Base-by-base conservation (phyloP, 2,113 vertebrate species). In the Gyps fulvus region DNA sequence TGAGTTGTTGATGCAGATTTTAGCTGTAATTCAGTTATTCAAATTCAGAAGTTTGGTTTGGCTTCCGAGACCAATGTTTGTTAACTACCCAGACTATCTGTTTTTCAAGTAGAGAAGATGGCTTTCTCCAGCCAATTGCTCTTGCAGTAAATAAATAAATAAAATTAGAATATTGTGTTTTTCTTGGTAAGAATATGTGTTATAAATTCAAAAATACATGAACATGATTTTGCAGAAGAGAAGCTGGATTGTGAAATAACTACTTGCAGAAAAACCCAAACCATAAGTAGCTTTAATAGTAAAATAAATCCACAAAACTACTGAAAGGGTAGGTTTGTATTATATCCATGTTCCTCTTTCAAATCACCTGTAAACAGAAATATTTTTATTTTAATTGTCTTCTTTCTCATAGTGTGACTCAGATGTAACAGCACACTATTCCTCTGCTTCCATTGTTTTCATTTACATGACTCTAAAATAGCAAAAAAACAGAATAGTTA, bases 221-320 rank as follows among this genome's bases (percentile, higher is more conserved):
- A 71, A 70, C 4, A 26, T 61, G 34, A 61, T 6, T 77, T 84
- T n/a, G 9, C 17, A 73, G 55, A 52, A 81, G 11, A 87, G 18
- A 82, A 82, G 7, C 6, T 70, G 5, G 2, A 62, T 85, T 63
- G 15, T 67, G n/a, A 90, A 83, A 78, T 23, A 62, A 49, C 3
- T 57, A 8, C 19, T 72, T 83, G 20, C 8, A 55, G 69, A 73
- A 88, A 6, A 1, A 0, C 2, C 7, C 25, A 71, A 18, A 4
- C 0, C 1, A 0, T 32, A n/a, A 63, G 7, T 23, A 36, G 2
- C 7, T 69, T 43, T 15, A 67, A 52, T 13, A 45, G 21, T 45
- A 80, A 67, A 67, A 83, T 26, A 55, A 63, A 92, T 36, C 5
- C 10, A 29, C 23, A 45, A 31, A 58, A 71, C 61, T 84, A n/a